Base-by-base conservation (phyloP, 2,888 invertebrate species). In the Tiliacea citrago region DNA sequence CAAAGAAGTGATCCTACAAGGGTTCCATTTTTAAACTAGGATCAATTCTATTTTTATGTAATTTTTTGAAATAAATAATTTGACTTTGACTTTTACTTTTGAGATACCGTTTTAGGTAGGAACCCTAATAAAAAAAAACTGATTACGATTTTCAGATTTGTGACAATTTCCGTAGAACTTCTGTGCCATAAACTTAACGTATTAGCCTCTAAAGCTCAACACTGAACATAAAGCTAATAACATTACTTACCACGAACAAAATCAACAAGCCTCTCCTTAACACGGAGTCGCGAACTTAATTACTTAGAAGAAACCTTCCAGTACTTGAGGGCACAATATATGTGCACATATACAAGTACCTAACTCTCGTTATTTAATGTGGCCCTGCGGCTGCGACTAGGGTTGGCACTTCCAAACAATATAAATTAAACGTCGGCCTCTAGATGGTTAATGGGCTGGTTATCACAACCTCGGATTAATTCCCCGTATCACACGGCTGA, bases 291-390 rank as follows among this genome's bases (percentile, higher is more conserved):
- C 77, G 79, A 86, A 85, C 85, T 89, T 88, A 86, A 89, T 89
- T 89, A 89, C 89, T 86, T 86, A 85, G 89, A 88, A 86, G 88
- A 88, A 86, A 82, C 86, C 85, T 69, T 81, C 73, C 73, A 72
- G 75, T 70, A 68, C 75, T 81, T 81, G 79, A 67, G 73, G 73
- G 68, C 55, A 74, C 45, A 71, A 75, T 75, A 60, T 73, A 76
- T 77, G 3, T 1, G 29, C 3, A 77, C 57, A 77, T 80, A 68
- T 55, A 42, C 29, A 68, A 29, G 51, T 68, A 65, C 61, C 73
- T 81, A 75, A 75, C 68, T 75, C 82, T 81, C 75, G 78, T 75
- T 78, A 77, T 86, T 79, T 84, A 86, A 85, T 84, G 77, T 84
- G 67, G 68, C 61, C 76, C 79, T 77, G 79, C 71, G 82, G 85